A percentile compares a stretch with the other conserved stretches of the same genome.
These are phyloP conservation scores for Eristalis intricaria DNA, from an alignment of 2,888 invertebrate species.

Conservation along the genomic window DNA sequence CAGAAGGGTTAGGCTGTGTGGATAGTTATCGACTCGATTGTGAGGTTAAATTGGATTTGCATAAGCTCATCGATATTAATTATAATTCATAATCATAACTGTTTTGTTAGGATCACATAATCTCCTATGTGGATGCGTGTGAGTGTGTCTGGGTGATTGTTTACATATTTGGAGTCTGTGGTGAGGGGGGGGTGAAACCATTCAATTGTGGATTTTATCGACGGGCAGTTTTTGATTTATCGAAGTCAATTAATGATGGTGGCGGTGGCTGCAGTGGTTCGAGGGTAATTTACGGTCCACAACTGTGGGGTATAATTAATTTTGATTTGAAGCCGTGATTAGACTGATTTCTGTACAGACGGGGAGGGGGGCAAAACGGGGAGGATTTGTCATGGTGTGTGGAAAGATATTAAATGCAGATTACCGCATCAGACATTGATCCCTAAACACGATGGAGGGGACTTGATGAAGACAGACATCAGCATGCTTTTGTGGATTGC, in stretches of 20 bases:
- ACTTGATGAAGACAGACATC: not conserved
- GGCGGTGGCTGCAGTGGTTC: constrained; percentile 21
- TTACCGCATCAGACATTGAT: not conserved
- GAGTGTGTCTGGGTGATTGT: constrained; percentile 36
- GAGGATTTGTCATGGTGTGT: not conserved
- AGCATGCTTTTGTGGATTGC: not conserved
- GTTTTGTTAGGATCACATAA: constrained; percentile 66
- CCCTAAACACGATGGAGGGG: not conserved
- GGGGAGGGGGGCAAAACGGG: not conserved
- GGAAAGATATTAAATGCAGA: not conserved
- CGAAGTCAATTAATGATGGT: constrained; percentile 64
- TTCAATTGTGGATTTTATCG: constrained; percentile 68
- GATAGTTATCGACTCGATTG: constrained; percentile 13
- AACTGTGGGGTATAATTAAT: constrained; percentile 63
- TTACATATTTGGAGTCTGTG: constrained; percentile 49
- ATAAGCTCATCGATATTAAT: constrained; percentile 72
- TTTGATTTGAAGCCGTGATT: constrained; percentile 64
- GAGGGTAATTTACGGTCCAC: constrained; percentile 55
- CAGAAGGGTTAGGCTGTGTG: constrained; percentile 25
- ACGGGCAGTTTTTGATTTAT: constrained; percentile 69
- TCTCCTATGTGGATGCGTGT: constrained; percentile 2
- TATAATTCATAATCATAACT: constrained; percentile 70
- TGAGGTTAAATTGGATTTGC: constrained; percentile 67
- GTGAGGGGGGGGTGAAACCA: not conserved
- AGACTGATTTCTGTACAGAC: not conserved